Evolutionary conservation across 2,797 vertebrate species (phyloP).

Genomic region (Furcifer pardalis): DNA sequence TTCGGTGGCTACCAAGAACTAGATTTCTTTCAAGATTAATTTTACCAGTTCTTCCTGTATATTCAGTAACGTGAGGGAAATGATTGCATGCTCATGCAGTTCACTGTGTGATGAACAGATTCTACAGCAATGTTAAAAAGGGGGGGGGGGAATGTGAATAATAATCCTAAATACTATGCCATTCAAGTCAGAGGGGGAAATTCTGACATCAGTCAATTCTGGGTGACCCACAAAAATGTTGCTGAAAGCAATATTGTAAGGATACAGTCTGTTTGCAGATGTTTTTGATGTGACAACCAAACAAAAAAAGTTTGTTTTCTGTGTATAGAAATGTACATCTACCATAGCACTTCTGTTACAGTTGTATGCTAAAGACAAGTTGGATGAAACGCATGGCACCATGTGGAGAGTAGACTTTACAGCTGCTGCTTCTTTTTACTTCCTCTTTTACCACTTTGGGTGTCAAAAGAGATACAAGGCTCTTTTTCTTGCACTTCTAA

Average conservation of each 20-base stretch:
- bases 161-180: neutral
- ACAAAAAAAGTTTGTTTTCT: neutral
- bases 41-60: neutral
- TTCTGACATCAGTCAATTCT: neutral
- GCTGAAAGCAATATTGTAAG: neutral
- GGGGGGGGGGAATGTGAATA: neutral
- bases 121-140: neutral
- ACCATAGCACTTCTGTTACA: neutral
- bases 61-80: neutral
- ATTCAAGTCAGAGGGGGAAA: neutral
- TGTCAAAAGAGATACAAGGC: too few relatives aligned
- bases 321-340: neutral
- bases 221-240: neutral
- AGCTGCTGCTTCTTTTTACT: too few relatives aligned
- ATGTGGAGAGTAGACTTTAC: too few relatives aligned
- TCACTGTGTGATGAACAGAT: neutral
- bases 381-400: too few relatives aligned
- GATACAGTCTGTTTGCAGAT: neutral
- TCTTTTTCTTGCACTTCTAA: too few relatives aligned
- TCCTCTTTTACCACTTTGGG: too few relatives aligned
- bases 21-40: neutral
- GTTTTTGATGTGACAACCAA: neutral
- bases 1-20: constrained; percentile 4
- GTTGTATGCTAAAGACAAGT: too few relatives aligned
- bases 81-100: neutral